Conservation (phyloP, 2,797 vertebrate genomes). For the Malacoraja senta region DNA sequence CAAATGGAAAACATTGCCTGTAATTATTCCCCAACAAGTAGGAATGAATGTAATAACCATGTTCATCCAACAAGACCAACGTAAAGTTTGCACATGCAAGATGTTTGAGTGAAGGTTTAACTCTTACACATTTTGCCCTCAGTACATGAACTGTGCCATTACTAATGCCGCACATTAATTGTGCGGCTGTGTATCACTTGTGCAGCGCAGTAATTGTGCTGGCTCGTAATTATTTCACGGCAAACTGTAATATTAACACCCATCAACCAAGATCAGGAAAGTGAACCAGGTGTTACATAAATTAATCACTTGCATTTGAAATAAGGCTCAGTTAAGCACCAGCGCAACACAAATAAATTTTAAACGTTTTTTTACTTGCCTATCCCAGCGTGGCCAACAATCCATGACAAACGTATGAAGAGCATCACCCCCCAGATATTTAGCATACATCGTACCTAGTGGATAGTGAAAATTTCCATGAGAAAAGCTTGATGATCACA, state of each 20-base stretch:
- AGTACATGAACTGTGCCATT: no score
- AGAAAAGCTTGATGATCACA: neutral
- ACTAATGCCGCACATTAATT: no score
- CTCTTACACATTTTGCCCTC: neutral
- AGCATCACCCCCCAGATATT: constrained; percentile 99
- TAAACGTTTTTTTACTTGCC: constrained; percentile 61
- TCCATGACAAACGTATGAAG: constrained; percentile 96
- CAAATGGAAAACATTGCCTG: neutral
- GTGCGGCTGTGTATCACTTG: no score
- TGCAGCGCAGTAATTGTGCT: neutral
- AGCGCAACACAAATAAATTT: neutral
- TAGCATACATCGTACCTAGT: constrained; percentile 91
- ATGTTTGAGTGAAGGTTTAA: neutral
- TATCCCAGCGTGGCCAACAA: constrained; percentile 92
- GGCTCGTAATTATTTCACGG: neutral
- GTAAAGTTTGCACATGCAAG: neutral
- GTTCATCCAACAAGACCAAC: neutral
- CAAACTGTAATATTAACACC: neutral
- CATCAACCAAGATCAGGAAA: neutral
- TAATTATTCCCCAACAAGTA: neutral
- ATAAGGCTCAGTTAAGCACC: neutral
- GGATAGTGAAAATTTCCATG: constrained; percentile 42
- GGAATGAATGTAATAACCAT: neutral
- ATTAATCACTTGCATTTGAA: neutral
- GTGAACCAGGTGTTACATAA: neutral